Evolutionary conservation across 2,797 vertebrate species (phyloP), one percentile per base, ranked within the genome.

Genomic region (Halcyon smyrnensis): DNA sequence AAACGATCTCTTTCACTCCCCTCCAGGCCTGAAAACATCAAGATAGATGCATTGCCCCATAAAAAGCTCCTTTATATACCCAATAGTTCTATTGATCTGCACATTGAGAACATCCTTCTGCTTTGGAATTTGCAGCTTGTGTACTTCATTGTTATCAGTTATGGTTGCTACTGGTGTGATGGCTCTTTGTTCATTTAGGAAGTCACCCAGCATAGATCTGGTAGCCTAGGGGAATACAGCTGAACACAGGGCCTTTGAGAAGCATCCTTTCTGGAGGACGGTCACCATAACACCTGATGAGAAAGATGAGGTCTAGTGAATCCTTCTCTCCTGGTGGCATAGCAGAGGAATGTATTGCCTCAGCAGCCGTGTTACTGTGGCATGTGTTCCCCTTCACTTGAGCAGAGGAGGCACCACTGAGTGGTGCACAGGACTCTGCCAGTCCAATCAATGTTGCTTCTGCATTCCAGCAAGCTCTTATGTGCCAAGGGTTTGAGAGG

Each of bases 61-160:
- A 46, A 83, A 89, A 79, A 60, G 41, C 18, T 86, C 57, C 62
- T 86, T 83, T 95, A 5, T 92, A 57, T 87, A 32, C 30, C 7
- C 12, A 60, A 11, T 59, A 43, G 50, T 68, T 84, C 37, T 56
- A 4, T 76, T 84, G 71, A 92, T 93, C 48, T 87, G 28, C 53
- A 54, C 41, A 19, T 15, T 46, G 37, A 39, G 7, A 82, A 36
- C 5, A 19, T 41, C 2, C 24, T 70, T 90, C 37, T 74, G 24
- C 63, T 75, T 43, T 80, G 71, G 60, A 84, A 75, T 95, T 46
- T 83, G 53, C 37, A 65, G 34, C n/a, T 74, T 67, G 9, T 12
- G 3, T 78, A 18, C 28, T 78, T 62, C 3, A 12, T 11, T 21
- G 8, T 65, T 85, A 25, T n/a, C 6, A 2, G 36, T 48, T 43